phyloP scores from a whole-genome alignment of 2,797 vertebrate genomes.

The Erethizon dorsatum region DNA sequence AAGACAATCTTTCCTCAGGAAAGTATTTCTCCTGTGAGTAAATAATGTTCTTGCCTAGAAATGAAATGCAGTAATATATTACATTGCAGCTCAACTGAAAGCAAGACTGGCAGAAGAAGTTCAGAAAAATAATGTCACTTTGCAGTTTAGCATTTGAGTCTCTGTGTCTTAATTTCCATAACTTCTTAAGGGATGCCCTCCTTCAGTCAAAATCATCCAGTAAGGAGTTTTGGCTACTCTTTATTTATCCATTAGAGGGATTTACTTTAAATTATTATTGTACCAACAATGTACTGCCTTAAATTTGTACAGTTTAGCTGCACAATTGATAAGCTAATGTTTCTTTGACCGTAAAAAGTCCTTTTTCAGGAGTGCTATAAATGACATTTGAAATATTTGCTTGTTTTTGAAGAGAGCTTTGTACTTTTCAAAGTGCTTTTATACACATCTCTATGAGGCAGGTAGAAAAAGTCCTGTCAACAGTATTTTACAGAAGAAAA shows the following conservation, averaged over 20 bases:
- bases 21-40: conserved; percentile 81
- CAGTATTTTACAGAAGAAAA: background rate
- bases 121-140: conserved; percentile 66
- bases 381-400: conserved; percentile 5
- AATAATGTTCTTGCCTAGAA: conserved; percentile 80
- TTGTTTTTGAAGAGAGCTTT: conserved; percentile 31
- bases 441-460: background rate
- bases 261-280: conserved; percentile 56
- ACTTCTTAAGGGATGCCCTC: background rate
- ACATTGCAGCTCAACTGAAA: conserved; percentile 69
- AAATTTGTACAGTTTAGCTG: background rate
- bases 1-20: conserved; percentile 69
- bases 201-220: conserved; percentile 3
- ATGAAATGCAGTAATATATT: conserved; percentile 81
- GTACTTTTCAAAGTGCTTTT: conserved; percentile 18
- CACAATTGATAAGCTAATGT: background rate
- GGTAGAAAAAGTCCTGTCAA: background rate
- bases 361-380: background rate
- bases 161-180: background rate
- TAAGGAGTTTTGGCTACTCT: background rate
- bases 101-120: conserved; percentile 53
- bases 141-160: background rate
- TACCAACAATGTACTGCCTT: background rate
- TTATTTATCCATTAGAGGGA: background rate
- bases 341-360: conserved; percentile 27